Base-by-base conservation (phyloP, 1,140 invertebrate species). In the Andricus grossulariae region DNA sequence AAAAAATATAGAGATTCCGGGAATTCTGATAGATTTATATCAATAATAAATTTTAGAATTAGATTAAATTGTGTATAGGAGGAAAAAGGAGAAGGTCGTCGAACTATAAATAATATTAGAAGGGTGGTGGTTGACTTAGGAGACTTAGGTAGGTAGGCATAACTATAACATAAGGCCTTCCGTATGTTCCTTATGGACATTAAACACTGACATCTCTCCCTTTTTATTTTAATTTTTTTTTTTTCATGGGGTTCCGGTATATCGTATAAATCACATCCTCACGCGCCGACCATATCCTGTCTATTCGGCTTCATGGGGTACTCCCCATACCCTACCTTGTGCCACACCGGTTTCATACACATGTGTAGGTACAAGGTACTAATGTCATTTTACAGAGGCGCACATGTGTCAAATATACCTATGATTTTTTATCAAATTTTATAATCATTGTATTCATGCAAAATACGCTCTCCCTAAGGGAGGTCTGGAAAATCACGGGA, bases 201-300 rank as follows among this genome's bases (percentile, higher is more conserved):
- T 77, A 79, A 76, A 75, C 77, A 77, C 75, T 73, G 70, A 32
- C 71, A 45, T 71, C 49, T 50, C 75, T 72, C 77, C 74, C 66
- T 39, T 72, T 78, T 78, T 78, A 81, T 76, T 71, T 51, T 21
- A 72, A n/a, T 72, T 50, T 51, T 66, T 50, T 51, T 66, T 25
- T 66, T 66, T 66, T 66, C 79, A 75, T 80, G 74, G 86, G 85
- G 86, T 89, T 89, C 87, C 86, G 86, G 84, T 87, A 66, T 66
- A 85, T 87, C 85, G 84, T 84, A 88, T 89, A 88, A 89, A 89
- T 89, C 88, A 88, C 87, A 88, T 88, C 85, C 85, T 84, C 79
- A 81, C 82, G 82, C 80, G 77, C 79, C 75, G 39, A 84, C 79
- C 80, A 78, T 88, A 88, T 87, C 84, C 86, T 85, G 85, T 86